Conservation (phyloP, 1,140 invertebrate genomes). For the Magallana gigas region DNA sequence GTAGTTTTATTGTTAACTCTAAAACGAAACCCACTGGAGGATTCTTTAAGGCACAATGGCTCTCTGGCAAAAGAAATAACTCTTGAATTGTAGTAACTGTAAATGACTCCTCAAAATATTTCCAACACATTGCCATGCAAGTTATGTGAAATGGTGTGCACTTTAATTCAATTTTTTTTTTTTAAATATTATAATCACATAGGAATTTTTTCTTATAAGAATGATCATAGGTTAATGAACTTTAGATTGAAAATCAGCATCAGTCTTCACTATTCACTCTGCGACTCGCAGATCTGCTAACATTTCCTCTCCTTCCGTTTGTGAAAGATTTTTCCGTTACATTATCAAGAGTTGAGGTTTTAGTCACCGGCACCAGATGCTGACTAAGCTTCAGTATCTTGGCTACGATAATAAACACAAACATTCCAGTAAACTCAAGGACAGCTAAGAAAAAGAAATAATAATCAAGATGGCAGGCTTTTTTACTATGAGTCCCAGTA, state of each 20-base stretch:
- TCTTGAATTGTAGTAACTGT: too few relatives aligned
- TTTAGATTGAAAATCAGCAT: neutral
- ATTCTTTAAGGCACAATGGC: too few relatives aligned
- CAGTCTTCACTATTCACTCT: neutral
- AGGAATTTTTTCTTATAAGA: too few relatives aligned
- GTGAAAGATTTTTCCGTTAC: neutral
- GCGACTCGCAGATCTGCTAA: neutral
- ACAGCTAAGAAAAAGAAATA: conserved; percentile 81
- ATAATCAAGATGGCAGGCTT: conserved; percentile 79
- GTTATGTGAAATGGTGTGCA: too few relatives aligned
- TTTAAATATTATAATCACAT: too few relatives aligned
- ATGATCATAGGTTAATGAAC: too few relatives aligned
- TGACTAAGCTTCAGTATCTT: conserved; percentile 5
- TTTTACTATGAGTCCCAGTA: conserved; percentile 1
- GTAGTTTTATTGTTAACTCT: too few relatives aligned
- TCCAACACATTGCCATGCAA: too few relatives aligned
- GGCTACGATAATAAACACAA: conserved; percentile 72
- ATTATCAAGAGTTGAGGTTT: neutral
- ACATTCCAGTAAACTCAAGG: conserved; percentile 77
- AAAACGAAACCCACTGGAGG: too few relatives aligned
- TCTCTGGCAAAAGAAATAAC: too few relatives aligned
- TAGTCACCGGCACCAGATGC: neutral
- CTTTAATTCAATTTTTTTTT: too few relatives aligned
- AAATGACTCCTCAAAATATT: too few relatives aligned
- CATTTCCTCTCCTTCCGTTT: neutral